phyloP scores from a whole-genome alignment of 2,797 vertebrate species.

The Pteronotus mesoamericanus region DNA sequence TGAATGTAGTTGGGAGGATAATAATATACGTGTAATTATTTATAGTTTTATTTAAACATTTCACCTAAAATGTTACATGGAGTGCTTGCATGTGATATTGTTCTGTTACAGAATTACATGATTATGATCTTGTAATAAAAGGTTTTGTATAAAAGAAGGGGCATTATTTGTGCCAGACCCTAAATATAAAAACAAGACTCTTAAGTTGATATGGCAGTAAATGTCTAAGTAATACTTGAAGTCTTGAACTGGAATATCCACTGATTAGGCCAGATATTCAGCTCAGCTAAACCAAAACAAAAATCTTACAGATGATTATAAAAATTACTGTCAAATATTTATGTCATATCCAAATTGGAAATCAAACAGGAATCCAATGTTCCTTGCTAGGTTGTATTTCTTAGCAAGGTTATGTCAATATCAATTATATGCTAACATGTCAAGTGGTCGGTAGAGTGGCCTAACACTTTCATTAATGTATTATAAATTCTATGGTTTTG shows the following conservation, averaged over 20 bases:
- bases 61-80: no score
- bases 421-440: not conserved
- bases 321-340: constrained; percentile 51
- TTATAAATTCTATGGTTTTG: not conserved
- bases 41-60: no score
- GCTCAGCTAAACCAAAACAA: constrained; percentile 27
- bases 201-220: not conserved
- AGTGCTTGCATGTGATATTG: no score
- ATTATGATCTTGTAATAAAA: no score
- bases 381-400: not conserved
- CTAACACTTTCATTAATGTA: not conserved
- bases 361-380: not conserved
- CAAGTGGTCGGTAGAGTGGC: not conserved
- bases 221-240: constrained; percentile 52
- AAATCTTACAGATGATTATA: constrained; percentile 26
- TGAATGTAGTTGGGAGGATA: no score
- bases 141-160: no score
- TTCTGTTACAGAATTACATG: no score
- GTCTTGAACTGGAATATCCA: constrained; percentile 25
- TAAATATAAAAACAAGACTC: not conserved
- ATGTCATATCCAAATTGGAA: constrained; percentile 41
- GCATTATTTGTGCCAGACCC: not conserved
- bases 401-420: not conserved
- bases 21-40: no score
- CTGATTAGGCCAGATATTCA: constrained; percentile 35